A percentile compares a stretch with the other conserved stretches of the same genome.
Evolutionary conservation across 2,888 invertebrate species (phyloP).

Genomic region (Latheticus oryzae): DNA sequence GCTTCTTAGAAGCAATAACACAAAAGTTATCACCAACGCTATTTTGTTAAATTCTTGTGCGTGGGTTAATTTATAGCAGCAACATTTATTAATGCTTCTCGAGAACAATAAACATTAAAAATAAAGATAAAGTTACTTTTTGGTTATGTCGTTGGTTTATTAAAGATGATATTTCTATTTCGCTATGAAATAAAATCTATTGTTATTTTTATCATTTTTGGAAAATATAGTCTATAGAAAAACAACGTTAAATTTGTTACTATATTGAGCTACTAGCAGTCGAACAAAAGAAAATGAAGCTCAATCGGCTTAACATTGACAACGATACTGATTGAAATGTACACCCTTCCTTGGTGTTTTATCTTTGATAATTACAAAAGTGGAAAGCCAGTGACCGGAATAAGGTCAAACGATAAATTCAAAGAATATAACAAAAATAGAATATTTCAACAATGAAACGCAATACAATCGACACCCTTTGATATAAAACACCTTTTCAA

Average conservation of each 20-base stretch:
- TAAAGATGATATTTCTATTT: no score
- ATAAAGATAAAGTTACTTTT: constrained; percentile 14
- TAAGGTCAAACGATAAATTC: not conserved
- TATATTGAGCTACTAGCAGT: constrained; percentile 9
- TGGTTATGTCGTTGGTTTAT: constrained; percentile 7
- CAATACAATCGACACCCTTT: not conserved
- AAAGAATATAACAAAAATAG: not conserved
- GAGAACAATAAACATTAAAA: constrained; percentile 21
- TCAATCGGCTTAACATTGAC: constrained; percentile 20
- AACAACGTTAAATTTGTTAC: no score
- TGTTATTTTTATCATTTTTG: no score
- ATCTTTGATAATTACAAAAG: constrained; percentile 18
- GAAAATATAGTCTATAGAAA: no score
- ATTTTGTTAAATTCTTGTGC: constrained; percentile 5
- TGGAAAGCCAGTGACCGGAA: constrained; percentile 2
- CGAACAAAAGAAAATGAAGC: constrained; percentile 4
- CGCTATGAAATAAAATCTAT: no score
- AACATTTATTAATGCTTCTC: constrained; percentile 3
- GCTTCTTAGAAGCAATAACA: no score
- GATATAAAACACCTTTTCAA: not conserved
- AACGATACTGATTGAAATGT: constrained; percentile 12
- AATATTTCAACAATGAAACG: no score
- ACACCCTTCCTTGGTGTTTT: constrained; percentile 16
- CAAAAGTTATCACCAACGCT: no score
- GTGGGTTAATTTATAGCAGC: constrained; percentile 5